Evolutionary conservation across 2,888 invertebrate genomes (phyloP), one percentile per base, ranked within the genome.

Genomic region (Malacosoma neustria): DNA sequence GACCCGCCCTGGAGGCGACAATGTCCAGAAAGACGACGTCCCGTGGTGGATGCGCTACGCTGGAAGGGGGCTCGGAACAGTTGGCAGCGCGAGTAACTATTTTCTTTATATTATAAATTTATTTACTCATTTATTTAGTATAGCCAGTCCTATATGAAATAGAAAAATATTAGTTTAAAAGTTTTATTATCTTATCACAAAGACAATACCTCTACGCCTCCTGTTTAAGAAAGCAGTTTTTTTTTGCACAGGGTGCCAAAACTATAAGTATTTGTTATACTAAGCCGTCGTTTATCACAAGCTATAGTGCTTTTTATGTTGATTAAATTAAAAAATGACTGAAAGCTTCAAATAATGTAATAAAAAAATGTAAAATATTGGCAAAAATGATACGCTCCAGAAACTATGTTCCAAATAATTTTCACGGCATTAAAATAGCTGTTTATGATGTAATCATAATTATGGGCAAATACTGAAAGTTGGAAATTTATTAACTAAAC

Each of bases 31-130:
- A 87, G 94, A 94, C 76, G 94, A 93, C 75, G 90, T 92, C 53
- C 93, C 96, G 51, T 95, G 94, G 94, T 95, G 93, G 91, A 89
- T 96, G 89, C 94, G 93, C 81, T 94, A 94, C 82, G 93, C 91
- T 71, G 94, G 92, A 54, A 89, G 95, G 64, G 90, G 91, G 51
- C 84, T 95, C 57, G 96, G 96, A 48, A 93, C 94, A 51, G 90
- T 93, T 70, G 96, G 93, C 70, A 92, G 94, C 72, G 89, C 92
- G 73, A 88, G 96, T 96, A 87, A 89, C 92, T 90, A 72, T 63
- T 57, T 44, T 49, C 57, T 56, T 51, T 46, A 35, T 43, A 33
- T 42, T 37, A 33, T 37, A 34, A 14, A 35, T 7, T 11, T 14
- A 11, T n/a, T n/a, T n/a, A n/a, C n/a, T n/a, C n/a, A n/a, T n/a